Evolutionary conservation across 2,113 vertebrate genomes (phyloP), one percentile per base, ranked within the genome.

Genomic region (Plecturocebus donacophilus): DNA sequence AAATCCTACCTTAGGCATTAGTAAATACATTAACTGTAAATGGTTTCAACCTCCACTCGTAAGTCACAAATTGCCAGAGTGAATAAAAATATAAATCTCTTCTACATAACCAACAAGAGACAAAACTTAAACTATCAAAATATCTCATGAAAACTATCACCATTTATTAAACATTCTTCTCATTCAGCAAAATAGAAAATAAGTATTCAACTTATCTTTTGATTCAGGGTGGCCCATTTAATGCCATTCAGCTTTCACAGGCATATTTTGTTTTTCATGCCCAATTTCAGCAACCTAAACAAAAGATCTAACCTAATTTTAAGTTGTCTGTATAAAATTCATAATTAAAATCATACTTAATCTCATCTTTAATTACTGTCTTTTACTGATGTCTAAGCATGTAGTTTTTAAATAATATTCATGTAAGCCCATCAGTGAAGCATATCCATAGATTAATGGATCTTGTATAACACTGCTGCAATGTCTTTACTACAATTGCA

Each of bases 261-360:
- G 30, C 32, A 92, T 89, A 84, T 58, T 96, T 94, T 89, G 52
- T 52, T 95, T 95, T 89, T 94, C 84, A 94, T 76, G 38, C 14
- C 38, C 25, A 86, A 83, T 73, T 42, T 82, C 38, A 58, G 49
- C 16, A 94, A 95, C 95, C 17, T 88, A 30, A 92, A 80, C 92
- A 58, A 84, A 96, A 79, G 11, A 8, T 90, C 16, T 85, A 84
- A 75, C 27, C 64, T 80, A 61, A 92, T 49, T 83, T 87, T 94
- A 94, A 91, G 56, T 66, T 73, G 4, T 58, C n/a, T 80, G 85
- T 77, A 75, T 58, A 79, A 91, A 94, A 90, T 90, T 86, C 16
- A 54, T 70, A 91, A 96, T 64, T 95, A 94, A 95, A 91, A 93
- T 91, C 14, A 88, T 47, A 93, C 42, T 81, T 61, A 87, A 82